These are phyloP conservation scores for Hippocampus mohnikei DNA, from an alignment of 2,113 vertebrate species.

Conservation along the genomic window DNA sequence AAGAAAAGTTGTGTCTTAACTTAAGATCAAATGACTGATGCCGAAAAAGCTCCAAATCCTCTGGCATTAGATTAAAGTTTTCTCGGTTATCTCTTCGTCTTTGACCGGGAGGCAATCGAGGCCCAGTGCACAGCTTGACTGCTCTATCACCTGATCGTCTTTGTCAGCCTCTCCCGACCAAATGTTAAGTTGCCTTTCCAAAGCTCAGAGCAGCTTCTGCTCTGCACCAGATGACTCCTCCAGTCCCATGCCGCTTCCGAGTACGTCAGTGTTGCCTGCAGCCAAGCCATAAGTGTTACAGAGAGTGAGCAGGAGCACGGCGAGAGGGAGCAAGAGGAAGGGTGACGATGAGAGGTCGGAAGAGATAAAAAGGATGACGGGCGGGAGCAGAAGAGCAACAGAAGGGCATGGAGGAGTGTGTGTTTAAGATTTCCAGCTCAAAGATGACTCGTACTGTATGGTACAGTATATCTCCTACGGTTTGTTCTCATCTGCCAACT, in stretches of 20 bases:
- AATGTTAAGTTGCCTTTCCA: slow-evolving; percentile 44
- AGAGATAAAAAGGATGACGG: slow-evolving; percentile 49
- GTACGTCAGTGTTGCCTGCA: slow-evolving; percentile 38
- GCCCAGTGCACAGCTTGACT: slow-evolving; percentile 37
- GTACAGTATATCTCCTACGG: slow-evolving; percentile 28
- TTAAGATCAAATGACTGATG: background rate
- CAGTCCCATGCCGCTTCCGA: slow-evolving; percentile 45
- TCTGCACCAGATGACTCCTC: slow-evolving; percentile 55
- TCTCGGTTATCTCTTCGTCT: slow-evolving; percentile 6
- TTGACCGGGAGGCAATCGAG: slow-evolving; percentile 17
- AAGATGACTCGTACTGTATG: slow-evolving; percentile 26
- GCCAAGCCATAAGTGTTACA: slow-evolving; percentile 37
- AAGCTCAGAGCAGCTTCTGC: slow-evolving; percentile 44
- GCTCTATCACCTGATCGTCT: slow-evolving; percentile 36
- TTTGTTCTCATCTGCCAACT: slow-evolving; percentile 39
- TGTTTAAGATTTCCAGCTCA: slow-evolving; percentile 1
- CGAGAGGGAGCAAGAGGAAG: slow-evolving; percentile 30
- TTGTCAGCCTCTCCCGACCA: slow-evolving; percentile 41
- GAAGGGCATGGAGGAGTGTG: slow-evolving; percentile 14
- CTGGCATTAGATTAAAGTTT: slow-evolving; percentile 19
- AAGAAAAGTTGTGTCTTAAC: background rate
- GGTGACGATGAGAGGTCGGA: slow-evolving; percentile 41
- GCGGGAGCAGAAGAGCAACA: slow-evolving; percentile 29
- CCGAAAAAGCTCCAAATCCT: slow-evolving; percentile 11
- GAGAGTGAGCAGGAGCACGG: slow-evolving; percentile 4